These are phyloP conservation scores for Podarcis siculus DNA, from an alignment of 2,797 vertebrate genomes.

Conservation along the genomic window DNA sequence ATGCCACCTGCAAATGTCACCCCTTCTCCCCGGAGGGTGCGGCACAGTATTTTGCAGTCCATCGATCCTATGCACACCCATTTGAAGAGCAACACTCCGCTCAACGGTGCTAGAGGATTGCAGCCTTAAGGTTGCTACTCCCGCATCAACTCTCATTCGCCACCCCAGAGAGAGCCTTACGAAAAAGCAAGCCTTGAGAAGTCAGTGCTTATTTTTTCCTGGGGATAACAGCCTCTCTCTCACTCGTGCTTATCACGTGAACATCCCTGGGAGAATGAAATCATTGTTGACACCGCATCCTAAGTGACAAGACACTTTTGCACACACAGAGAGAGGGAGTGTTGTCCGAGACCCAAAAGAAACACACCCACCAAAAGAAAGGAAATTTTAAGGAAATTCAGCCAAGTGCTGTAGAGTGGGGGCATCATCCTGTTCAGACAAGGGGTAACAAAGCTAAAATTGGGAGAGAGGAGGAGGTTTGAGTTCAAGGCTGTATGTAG, in stretches of 20 bases:
- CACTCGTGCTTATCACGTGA: conserved; percentile 41
- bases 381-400: background rate
- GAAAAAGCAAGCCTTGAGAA: background rate
- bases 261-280: conserved; percentile 61
- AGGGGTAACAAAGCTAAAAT: too few relatives aligned
- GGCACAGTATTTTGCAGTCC: background rate
- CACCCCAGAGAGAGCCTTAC: background rate
- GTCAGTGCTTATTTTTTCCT: background rate
- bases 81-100: background rate
- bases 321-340: conserved; percentile 38
- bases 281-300: conserved; percentile 60
- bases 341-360: conserved; percentile 57
- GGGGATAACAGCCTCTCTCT: background rate
- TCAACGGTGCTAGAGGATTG: too few relatives aligned
- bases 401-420: background rate
- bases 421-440: too few relatives aligned
- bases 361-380: conserved; percentile 49
- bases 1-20: background rate
- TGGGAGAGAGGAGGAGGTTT: background rate
- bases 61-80: background rate
- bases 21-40: background rate
- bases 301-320: conserved; percentile 51
- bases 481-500: background rate
- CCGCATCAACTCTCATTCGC: too few relatives aligned
- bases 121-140: background rate